These are phyloP conservation scores for Cynopterus brachyotis DNA, from an alignment of 2,113 vertebrate species.

Conservation along the genomic window DNA sequence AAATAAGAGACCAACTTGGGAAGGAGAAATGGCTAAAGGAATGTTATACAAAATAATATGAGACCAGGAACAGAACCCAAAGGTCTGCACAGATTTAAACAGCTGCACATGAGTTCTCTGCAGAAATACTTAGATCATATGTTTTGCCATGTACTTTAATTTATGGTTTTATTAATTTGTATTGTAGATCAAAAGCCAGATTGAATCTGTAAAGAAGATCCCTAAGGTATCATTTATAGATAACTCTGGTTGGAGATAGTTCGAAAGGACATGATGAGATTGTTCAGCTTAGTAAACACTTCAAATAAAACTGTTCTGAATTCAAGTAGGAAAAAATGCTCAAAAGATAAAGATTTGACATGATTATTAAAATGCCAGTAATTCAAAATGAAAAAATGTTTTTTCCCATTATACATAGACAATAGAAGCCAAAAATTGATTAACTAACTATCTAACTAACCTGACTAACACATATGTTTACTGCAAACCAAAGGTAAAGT, in stretches of 20 bases:
- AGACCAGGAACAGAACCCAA: neutral
- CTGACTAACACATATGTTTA: neutral
- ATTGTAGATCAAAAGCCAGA: conserved; percentile 2
- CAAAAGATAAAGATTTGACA: neutral
- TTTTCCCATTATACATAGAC: neutral
- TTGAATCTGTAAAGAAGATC: neutral
- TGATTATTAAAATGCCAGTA: neutral
- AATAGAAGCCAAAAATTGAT: neutral
- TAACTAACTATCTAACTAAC: neutral
- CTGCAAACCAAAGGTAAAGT: neutral
- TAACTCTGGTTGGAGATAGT: conserved; percentile 34
- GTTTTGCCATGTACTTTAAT: conserved; percentile 17
- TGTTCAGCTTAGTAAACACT: neutral
- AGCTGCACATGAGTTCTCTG: neutral
- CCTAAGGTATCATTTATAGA: conserved; percentile 27
- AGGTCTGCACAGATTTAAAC: neutral
- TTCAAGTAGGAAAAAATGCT: neutral
- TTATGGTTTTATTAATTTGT: conserved; percentile 56
- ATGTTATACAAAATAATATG: neutral
- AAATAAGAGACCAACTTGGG: neutral
- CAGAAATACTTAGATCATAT: neutral
- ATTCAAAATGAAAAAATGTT: neutral
- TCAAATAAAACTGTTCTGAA: neutral
- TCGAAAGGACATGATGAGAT: neutral
- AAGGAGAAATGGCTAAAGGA: neutral